Conservation (phyloP, 2,797 vertebrate genomes). For the Dicrostonyx torquatus region DNA sequence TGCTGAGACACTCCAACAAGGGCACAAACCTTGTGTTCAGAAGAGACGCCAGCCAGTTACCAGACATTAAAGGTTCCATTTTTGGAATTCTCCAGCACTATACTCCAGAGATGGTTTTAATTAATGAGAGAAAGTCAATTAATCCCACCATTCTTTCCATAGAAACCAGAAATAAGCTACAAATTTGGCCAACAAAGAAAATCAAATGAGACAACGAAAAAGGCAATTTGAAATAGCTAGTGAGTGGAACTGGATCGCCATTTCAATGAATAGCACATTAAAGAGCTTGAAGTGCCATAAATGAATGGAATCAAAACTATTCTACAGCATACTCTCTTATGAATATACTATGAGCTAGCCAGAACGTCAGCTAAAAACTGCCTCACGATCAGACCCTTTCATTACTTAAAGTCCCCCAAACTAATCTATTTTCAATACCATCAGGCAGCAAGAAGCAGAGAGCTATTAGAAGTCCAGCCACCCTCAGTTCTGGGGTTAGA, state of each 20-base stretch:
- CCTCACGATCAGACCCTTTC: conserved; percentile 20
- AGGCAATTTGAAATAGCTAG: conserved; percentile 67
- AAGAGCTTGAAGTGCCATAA: conserved; percentile 51
- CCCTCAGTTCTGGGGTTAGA: conserved; percentile 16
- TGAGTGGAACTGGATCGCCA: conserved; percentile 46
- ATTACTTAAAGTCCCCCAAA: conserved; percentile 52
- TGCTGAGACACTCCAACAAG: background rate
- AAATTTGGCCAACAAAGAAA: conserved; percentile 73
- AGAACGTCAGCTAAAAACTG: conserved; percentile 41
- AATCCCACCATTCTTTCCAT: conserved; percentile 70
- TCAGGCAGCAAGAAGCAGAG: background rate
- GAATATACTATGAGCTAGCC: conserved; percentile 15
- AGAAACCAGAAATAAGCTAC: conserved; percentile 68
- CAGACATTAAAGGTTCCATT: background rate
- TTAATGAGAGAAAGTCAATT: conserved; percentile 74
- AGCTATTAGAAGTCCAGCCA: background rate
- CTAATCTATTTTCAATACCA: conserved; percentile 33
- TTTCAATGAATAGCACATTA: conserved; percentile 63
- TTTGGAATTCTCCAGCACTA: conserved; percentile 40
- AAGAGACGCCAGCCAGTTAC: background rate
- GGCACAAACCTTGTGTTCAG: background rate
- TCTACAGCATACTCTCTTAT: conserved; percentile 4
- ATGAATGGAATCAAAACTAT: conserved; percentile 52
- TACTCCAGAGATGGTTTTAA: conserved; percentile 59
- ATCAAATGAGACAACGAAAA: conserved; percentile 70